Percentiles rank a stretch among this genome's conserved stretches.
phyloP scores from a whole-genome alignment of 2,797 vertebrate genomes.

The Sebastes itinus region DNA sequence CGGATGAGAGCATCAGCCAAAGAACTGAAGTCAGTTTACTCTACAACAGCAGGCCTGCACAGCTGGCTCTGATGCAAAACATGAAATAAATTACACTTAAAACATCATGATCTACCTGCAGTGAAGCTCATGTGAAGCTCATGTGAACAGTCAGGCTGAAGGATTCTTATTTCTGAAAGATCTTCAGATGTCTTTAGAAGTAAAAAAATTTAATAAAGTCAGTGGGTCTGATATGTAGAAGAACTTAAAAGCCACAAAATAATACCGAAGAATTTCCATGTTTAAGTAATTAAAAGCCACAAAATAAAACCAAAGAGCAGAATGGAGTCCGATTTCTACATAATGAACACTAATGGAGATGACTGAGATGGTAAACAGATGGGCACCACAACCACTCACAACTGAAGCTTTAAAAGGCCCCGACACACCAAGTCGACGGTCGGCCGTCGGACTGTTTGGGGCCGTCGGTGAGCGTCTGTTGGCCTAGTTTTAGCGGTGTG shows the following conservation, averaged over 20 bases:
- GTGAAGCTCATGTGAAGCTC: background rate
- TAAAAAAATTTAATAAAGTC: background rate
- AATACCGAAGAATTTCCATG: background rate
- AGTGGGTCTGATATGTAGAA: background rate
- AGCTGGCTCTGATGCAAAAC: background rate
- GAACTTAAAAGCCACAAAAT: background rate
- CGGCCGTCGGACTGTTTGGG: no score
- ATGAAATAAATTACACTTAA: background rate
- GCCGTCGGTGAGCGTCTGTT: accelerated
- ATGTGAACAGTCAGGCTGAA: background rate
- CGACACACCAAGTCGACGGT: no score
- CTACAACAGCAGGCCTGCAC: background rate
- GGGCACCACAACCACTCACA: background rate
- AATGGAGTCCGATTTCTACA: background rate
- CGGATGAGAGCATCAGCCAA: background rate
- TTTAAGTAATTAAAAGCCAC: background rate
- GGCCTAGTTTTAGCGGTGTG: no score
- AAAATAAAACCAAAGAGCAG: slow-evolving; percentile 7
- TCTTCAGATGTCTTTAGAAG: background rate
- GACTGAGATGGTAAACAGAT: background rate
- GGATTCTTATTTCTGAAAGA: background rate
- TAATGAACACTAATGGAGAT: background rate
- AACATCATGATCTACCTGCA: background rate
- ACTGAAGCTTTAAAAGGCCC: background rate
- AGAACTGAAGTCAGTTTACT: background rate